Conservation (phyloP, 2,797 vertebrate species). For the Syngnathus acus region DNA sequence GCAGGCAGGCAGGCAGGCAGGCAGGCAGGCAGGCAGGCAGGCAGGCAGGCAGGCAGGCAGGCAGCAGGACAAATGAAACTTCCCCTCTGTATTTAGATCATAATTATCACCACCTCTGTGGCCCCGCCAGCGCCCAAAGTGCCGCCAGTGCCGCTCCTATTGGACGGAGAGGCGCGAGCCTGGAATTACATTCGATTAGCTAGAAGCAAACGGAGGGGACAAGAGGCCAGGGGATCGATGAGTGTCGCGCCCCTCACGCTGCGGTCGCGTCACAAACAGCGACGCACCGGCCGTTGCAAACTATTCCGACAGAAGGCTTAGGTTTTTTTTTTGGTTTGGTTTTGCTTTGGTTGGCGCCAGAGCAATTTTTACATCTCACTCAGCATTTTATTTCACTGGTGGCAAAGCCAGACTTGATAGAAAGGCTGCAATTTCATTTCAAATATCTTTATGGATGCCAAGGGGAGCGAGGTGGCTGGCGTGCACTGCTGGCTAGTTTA, state of each 20-base stretch:
- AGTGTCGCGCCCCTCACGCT: constrained; percentile 25
- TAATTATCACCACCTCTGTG: constrained; percentile 71
- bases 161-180: constrained; percentile 68
- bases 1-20: too few relatives aligned
- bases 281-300: too few relatives aligned
- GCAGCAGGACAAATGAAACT: constrained; percentile 69
- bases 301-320: background rate
- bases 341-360: background rate
- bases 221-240: constrained; percentile 65
- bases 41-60: constrained; percentile 45
- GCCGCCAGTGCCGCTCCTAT: constrained; percentile 45
- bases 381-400: background rate
- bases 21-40: too few relatives aligned
- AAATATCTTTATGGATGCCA: background rate
- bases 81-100: constrained; percentile 71
- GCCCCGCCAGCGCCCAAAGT: constrained; percentile 55
- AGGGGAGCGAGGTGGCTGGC: background rate
- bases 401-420: background rate
- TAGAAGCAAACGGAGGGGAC: constrained; percentile 73
- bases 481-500: background rate
- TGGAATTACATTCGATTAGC: constrained; percentile 76
- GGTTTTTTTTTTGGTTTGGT: background rate
- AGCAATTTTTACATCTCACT: background rate
- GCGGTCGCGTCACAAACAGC: too few relatives aligned
- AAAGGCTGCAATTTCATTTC: background rate